Percentiles rank a stretch among this genome's conserved stretches.
These are phyloP conservation scores for Polyommatus iphigenia DNA, from an alignment of 2,888 invertebrate species.

Conservation along the genomic window DNA sequence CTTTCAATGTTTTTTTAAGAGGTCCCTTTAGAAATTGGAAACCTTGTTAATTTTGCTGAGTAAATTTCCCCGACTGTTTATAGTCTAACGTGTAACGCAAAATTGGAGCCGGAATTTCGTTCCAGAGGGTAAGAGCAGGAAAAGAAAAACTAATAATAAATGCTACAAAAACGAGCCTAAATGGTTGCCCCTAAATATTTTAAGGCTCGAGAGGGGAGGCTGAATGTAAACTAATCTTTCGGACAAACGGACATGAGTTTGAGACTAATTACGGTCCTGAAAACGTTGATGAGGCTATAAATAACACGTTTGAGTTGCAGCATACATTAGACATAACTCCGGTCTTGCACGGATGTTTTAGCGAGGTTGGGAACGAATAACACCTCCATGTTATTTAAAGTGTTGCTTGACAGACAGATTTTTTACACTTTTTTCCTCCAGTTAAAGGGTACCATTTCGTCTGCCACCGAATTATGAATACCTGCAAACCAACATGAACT, in stretches of 20 bases:
- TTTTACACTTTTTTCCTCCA: no score
- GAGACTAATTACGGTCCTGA: conserved; percentile 16
- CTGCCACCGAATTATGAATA: no score
- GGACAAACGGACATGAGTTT: conserved; percentile 8
- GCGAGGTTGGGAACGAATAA: no score
- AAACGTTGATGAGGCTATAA: conserved; percentile 11
- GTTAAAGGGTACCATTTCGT: no score
- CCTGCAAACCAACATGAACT: no score
- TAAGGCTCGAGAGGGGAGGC: conserved; percentile 9
- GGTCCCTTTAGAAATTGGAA: conserved; percentile 16
- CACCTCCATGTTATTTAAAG: no score
- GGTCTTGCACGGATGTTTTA: no score
- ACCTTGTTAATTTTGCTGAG: conserved; percentile 20
- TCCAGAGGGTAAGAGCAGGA: neutral
- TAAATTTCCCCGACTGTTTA: conserved; percentile 13
- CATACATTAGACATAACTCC: neutral
- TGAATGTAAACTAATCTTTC: conserved; percentile 19
- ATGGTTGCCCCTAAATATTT: conserved; percentile 19
- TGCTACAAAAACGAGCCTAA: conserved; percentile 13
- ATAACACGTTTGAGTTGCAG: conserved; percentile 1
- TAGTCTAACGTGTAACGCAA: conserved; percentile 11
- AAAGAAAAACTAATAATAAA: conserved; percentile 24
- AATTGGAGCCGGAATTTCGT: conserved; percentile 13
- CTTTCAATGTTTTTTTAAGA: conserved; percentile 6
- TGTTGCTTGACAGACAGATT: no score